Base-by-base conservation (phyloP, 2,888 invertebrate species). In the Heliothis peltigera region DNA sequence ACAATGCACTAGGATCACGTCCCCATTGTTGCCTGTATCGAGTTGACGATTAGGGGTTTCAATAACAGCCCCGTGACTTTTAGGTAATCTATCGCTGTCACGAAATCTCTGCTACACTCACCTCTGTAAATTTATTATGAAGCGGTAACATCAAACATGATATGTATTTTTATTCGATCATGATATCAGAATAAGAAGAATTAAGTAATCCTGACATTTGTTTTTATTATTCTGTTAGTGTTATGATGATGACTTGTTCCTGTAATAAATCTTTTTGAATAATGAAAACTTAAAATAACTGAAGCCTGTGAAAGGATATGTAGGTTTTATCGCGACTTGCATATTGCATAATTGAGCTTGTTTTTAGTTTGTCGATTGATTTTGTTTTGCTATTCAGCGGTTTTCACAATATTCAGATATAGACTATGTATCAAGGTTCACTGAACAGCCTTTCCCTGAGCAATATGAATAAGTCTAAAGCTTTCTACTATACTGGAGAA, bases 31-130 rank as follows among this genome's bases (percentile, higher is more conserved):
- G 88, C 75, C 79, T 82, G 84, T 89, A 91, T 91, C 87, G 89
- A 90, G 90, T 87, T 87, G 88, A 87, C 90, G 91, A 92, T 92
- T 92, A 92, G 88, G 85, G 88, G 87, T 83, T 89, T 90, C 89
- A 88, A 90, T 89, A 89, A 84, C 82, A 85, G 80, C 76, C 81
- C 81, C 83, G 75, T 77, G 66, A 71, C 75, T 76, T 74, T 73
- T 58, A 54, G 64, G 79, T 84, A 86, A 86, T 88, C 85, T 86
- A 86, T 85, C 75, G 80, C 77, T 83, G 83, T 84, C 83, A 83
- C 79, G 80, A 80, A 79, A 80, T 74, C 70, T 70, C 60, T 64
- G 58, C 51, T 59, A 55, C 51, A 67, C 65, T 48, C 52, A 52
- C 32, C 44, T 42, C 12, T 5, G 17, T 54, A 18, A 46, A 55